Base-by-base conservation (phyloP, 2,888 invertebrate species). In the Synanthedon andrenaeformis region DNA sequence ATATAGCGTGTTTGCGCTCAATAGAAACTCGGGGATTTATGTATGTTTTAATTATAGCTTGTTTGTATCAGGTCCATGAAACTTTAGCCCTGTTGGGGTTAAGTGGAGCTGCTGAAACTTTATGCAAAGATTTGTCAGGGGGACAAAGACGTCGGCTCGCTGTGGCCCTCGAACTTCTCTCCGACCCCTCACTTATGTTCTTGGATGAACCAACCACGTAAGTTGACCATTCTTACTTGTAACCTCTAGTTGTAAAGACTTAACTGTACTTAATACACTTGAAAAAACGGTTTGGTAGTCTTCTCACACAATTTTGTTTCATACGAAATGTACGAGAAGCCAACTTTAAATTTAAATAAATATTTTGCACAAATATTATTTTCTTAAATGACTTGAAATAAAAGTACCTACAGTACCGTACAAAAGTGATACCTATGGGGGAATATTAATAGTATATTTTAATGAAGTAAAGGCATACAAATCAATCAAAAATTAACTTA, bases 191-290 rank as follows among this genome's bases (percentile, higher is more conserved):
- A 14, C 91, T 96, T 55, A 90, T 96, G 89, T 96, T 95, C 81
- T 91, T 96, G 59, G 96, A 96, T 69, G 96, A 96, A 74, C 96
- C 96, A 49, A 96, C 96, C 8, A 95, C 95, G 90, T 91, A 69
- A 89, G 90, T 88, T 49, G 4, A 35, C 8, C 35, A 10, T 10
- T 3, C 8, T 35, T 1, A 28, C 28, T 28, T 28, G 6, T 28
- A 28, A 28, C 8, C 28, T 28, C 8, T 28, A 28, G 28, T 28
- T 6, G n/a, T 28, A 28, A 42, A 42, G 13, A 42, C 4, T 42
- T 42, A n/a, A 42, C 42, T 23, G 19, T 4, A 23, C 19, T 23
- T 23, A 23, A 4, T 23, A 3, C 3, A 2, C 19, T 19, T 52
- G 12, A 52, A 3, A 13, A n/a, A 12, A 23, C 28, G 6, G n/a